Conservation (phyloP, 2,797 vertebrate genomes). For the Naso thynnoides region DNA sequence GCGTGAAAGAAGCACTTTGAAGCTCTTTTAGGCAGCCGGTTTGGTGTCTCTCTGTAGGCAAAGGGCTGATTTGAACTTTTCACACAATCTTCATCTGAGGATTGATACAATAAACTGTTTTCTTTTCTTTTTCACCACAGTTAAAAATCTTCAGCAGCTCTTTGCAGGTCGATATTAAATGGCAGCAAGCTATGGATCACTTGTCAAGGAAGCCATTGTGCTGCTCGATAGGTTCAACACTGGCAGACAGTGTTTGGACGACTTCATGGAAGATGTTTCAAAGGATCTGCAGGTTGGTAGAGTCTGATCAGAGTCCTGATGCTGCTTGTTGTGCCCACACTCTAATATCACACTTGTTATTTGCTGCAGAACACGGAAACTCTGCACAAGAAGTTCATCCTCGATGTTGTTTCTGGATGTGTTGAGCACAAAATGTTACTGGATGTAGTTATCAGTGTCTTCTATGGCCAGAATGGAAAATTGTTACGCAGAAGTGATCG, state of each 20-base stretch:
- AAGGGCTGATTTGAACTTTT: neutral
- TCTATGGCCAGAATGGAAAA: constrained; percentile 84
- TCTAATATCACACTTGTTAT: neutral
- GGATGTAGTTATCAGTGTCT: constrained; percentile 87
- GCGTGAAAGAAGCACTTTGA: constrained; percentile 29
- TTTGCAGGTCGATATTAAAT: constrained; percentile 74
- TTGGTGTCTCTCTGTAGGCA: neutral
- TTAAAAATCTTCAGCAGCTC: constrained; percentile 14
- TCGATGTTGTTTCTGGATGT: constrained; percentile 89
- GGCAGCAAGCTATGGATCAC: constrained; percentile 79
- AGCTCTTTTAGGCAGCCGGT: neutral
- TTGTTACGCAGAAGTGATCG: constrained; percentile 79
- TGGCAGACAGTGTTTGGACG: constrained; percentile 83
- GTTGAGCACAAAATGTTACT: constrained; percentile 86
- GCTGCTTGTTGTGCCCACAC: neutral
- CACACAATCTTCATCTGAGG: neutral
- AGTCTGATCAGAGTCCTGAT: neutral
- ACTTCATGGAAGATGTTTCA: constrained; percentile 83
- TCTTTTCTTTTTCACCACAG: neutral
- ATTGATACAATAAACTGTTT: neutral
- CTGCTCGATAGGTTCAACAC: constrained; percentile 86
- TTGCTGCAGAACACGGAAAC: constrained; percentile 76
- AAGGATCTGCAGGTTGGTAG: constrained; percentile 85
- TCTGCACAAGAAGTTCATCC: constrained; percentile 82
- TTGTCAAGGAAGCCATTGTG: constrained; percentile 80